Conservation (phyloP, 2,797 vertebrate genomes). For the Mionectes olivaceus region DNA sequence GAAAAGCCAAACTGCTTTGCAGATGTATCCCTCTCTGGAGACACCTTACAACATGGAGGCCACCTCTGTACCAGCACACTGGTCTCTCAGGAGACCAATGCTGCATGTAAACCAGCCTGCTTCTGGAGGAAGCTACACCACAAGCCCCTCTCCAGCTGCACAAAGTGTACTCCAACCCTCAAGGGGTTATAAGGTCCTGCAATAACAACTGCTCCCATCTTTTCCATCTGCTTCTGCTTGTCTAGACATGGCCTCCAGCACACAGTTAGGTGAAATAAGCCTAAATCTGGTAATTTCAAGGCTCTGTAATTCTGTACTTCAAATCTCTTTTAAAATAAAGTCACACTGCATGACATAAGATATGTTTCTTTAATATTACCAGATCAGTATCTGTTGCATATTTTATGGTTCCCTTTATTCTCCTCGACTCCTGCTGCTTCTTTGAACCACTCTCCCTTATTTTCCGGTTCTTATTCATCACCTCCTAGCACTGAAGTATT, state of each 20-base stretch:
- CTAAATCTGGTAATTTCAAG: background rate
- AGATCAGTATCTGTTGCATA: background rate
- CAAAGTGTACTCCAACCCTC: background rate
- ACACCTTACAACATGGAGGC: background rate
- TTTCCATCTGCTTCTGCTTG: background rate
- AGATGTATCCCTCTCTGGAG: background rate
- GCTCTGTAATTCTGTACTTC: background rate
- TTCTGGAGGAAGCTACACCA: background rate
- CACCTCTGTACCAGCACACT: background rate
- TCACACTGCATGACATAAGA: background rate
- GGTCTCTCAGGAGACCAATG: rapidly evolving
- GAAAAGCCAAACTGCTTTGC: background rate
- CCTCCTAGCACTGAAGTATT: background rate
- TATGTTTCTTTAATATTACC: background rate
- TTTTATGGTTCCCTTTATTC: background rate
- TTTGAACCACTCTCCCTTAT: background rate
- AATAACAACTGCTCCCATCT: background rate
- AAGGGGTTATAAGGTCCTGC: background rate
- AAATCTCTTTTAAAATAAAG: background rate
- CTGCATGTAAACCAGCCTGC: rapidly evolving
- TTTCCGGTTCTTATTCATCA: background rate
- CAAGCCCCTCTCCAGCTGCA: background rate
- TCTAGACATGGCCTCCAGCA: background rate
- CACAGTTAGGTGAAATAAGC: background rate
- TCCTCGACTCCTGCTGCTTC: background rate